Percentiles rank a stretch among this genome's conserved stretches.
Evolutionary conservation across 2,888 invertebrate genomes (phyloP).

Genomic region (Caenorhabditis virilis): DNA sequence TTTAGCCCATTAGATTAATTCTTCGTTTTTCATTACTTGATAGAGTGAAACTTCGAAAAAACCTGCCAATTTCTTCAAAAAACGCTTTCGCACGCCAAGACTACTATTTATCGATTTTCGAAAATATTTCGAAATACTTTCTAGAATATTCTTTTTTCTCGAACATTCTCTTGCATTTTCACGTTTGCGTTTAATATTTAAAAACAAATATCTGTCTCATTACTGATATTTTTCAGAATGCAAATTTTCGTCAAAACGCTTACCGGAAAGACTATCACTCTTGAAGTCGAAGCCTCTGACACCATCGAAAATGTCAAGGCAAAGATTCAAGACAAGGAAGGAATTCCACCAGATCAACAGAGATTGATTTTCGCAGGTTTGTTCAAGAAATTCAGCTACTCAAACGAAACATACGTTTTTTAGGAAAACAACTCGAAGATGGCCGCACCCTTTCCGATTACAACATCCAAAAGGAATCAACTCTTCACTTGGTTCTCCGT

Average conservation of each 20-base stretch:
- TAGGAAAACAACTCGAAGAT: constrained; percentile 51
- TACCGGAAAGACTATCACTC: constrained; percentile 84
- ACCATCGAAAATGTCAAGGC: constrained; percentile 48
- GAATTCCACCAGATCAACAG: constrained; percentile 48
- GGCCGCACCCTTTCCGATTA: constrained; percentile 54
- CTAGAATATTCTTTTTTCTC: too few relatives aligned
- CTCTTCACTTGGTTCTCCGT: constrained; percentile 49
- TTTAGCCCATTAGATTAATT: too few relatives aligned
- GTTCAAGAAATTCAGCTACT: constrained; percentile 46
- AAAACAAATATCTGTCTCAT: too few relatives aligned
- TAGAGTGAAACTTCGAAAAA: too few relatives aligned
- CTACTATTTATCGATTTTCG: too few relatives aligned
- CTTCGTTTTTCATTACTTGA: too few relatives aligned
- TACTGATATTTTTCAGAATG: too few relatives aligned
- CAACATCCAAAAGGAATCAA: constrained; percentile 48
- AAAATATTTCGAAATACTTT: too few relatives aligned
- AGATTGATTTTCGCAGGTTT: constrained; percentile 49
- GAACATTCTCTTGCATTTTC: too few relatives aligned
- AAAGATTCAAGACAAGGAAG: constrained; percentile 48
- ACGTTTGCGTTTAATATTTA: too few relatives aligned
- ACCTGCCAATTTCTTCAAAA: too few relatives aligned
- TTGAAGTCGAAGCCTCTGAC: constrained; percentile 45
- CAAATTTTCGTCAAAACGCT: constrained; percentile 90
- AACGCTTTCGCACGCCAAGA: too few relatives aligned
- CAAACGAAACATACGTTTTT: constrained; percentile 44